These are phyloP conservation scores for Melanostoma mellinum DNA, from an alignment of 2,888 invertebrate species.

Conservation along the genomic window DNA sequence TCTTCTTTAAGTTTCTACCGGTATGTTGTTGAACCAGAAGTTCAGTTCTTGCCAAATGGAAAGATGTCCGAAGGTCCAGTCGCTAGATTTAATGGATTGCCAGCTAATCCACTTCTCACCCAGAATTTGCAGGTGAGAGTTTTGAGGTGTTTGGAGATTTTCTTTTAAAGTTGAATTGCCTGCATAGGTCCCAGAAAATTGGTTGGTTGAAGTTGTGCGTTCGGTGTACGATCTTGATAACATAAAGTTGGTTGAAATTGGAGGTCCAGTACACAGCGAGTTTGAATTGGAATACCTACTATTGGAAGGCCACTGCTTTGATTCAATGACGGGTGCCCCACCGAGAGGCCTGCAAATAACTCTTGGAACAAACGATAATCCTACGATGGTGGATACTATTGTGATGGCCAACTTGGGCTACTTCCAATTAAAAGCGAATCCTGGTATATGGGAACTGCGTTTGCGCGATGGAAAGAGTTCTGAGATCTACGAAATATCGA, in stretches of 20 bases:
- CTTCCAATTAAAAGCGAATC: slow-evolving; percentile 98
- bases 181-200: slow-evolving; percentile 93
- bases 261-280: slow-evolving; percentile 94
- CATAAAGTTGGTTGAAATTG: slow-evolving; percentile 96
- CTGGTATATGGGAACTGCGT: slow-evolving; percentile 96
- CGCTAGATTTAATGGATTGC: slow-evolving; percentile 94
- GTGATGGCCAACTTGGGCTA: slow-evolving; percentile 99
- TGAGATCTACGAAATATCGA: slow-evolving; percentile 96
- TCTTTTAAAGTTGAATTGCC: neutral
- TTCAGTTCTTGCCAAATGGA: slow-evolving; percentile 90
- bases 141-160: slow-evolving; percentile 84
- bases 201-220: slow-evolving; percentile 96
- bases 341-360: slow-evolving; percentile 98
- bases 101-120: slow-evolving; percentile 95
- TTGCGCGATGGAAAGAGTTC: slow-evolving; percentile 96
- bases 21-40: slow-evolving; percentile 94
- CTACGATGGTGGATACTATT: slow-evolving; percentile 95
- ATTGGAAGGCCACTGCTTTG: slow-evolving; percentile 97
- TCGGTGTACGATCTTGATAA: slow-evolving; percentile 98
- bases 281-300: slow-evolving; percentile 97
- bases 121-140: slow-evolving; percentile 86
- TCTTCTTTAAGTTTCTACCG: slow-evolving; percentile 91
- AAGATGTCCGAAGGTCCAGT: slow-evolving; percentile 88
- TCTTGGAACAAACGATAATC: slow-evolving; percentile 91
- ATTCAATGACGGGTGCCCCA: slow-evolving; percentile 93